These are phyloP conservation scores for Diarsia rubi DNA, from an alignment of 2,888 invertebrate genomes.

Conservation along the genomic window DNA sequence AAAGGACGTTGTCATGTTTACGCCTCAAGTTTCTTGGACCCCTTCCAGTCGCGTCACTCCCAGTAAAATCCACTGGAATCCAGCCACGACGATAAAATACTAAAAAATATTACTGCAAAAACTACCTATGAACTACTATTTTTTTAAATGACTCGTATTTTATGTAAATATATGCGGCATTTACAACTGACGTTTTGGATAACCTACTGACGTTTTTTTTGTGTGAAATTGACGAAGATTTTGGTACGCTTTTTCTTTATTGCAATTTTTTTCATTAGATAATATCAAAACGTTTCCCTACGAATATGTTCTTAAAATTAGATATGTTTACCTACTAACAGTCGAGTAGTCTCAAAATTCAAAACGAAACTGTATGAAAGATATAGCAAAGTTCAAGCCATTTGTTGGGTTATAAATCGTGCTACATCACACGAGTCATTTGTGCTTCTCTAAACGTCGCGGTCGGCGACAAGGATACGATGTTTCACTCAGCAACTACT, in stretches of 20 bases:
- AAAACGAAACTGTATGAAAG: conserved; percentile 22
- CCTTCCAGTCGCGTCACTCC: conserved; percentile 78
- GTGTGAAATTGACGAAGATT: conserved; percentile 15
- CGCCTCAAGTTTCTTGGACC: conserved; percentile 83
- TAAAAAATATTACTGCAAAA: conserved; percentile 69
- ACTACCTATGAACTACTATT: conserved; percentile 46
- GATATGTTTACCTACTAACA: conserved; percentile 6
- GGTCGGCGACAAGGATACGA: conserved; percentile 45
- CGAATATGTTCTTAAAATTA: background rate
- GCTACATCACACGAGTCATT: conserved; percentile 49
- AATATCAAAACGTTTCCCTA: conserved; percentile 13
- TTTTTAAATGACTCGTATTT: conserved; percentile 48
- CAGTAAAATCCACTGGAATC: conserved; percentile 77
- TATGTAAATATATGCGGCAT: conserved; percentile 27
- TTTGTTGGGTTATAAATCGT: conserved; percentile 56
- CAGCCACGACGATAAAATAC: conserved; percentile 75
- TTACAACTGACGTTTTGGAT: conserved; percentile 27
- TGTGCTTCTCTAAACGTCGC: conserved; percentile 46
- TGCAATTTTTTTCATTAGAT: background rate
- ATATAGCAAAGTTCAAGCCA: conserved; percentile 28
- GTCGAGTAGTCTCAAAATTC: background rate
- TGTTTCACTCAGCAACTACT: conserved; percentile 59
- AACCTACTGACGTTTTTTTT: conserved; percentile 14
- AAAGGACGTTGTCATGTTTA: conserved; percentile 81
- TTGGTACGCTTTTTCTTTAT: conserved; percentile 6